Evolutionary conservation across 2,797 vertebrate species (phyloP), one percentile per base, ranked within the genome.

Genomic region (Mus minutoides): DNA sequence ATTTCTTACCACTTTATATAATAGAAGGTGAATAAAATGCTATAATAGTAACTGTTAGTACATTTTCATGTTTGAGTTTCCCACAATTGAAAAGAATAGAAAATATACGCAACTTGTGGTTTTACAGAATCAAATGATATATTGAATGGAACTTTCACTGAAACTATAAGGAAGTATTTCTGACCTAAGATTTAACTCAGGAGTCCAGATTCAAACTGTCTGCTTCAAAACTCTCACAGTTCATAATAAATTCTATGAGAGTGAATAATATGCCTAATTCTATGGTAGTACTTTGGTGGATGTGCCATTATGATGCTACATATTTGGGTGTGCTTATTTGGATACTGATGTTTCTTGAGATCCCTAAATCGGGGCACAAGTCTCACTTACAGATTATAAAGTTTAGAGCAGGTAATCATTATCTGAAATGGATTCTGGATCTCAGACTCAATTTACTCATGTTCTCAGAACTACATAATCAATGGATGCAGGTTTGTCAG

Each of bases 1-100:
- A 26, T 96, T 80, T 94, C 49, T 95, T 69, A 76, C 29, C 24
- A 77, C 46, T 13, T 93, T 93, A 92, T 84, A 40, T n/a, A 86
- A 93, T 52, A 88, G 37, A 64, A 85, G 37, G 71, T 87, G 24
- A 93, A 79, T 89, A 71, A 75, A 49, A 49, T 56, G 3, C 79
- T 43, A 26, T 43, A 95, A 26, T 0, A 84, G 75, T 49, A 93
- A 67, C 7, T 46, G 60, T 90, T 78, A 75, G 60, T 88, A 16
- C 49, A 76, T 52, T 90, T 54, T 80, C 9, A 58, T 40, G 52
- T 88, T 88, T 73, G 31, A 77, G 54, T 80, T 54, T 67, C n/a
- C 24, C 62, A 22, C 4, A 60, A 83, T 80, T 82, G 88, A 22
- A 87, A 10, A 89, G 17, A 91, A 90, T 86, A 71, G 26, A 56